Percentiles rank a stretch among this genome's conserved stretches.
Conservation (phyloP, 2,888 invertebrate species). For the Pachydiplax longipennis region DNA sequence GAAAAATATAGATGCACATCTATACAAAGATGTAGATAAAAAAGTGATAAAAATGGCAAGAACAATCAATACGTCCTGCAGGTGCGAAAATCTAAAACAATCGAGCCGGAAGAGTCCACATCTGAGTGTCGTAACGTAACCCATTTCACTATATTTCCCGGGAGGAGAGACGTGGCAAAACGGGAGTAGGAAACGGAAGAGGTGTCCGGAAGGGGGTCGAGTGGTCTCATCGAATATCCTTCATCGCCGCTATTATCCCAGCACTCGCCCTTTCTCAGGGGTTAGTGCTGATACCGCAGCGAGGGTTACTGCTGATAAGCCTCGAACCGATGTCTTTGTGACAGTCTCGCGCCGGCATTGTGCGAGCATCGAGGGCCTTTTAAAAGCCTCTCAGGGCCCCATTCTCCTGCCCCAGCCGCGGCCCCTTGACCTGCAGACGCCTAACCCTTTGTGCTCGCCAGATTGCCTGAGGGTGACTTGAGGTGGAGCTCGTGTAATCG, state of each 20-base stretch:
- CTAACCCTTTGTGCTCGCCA: neutral
- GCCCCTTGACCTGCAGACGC: neutral
- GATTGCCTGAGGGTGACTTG: neutral
- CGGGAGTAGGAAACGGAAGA: neutral
- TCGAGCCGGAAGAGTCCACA: neutral
- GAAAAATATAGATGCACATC: too few species aligned
- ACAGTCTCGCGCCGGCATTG: neutral
- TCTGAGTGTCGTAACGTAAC: neutral
- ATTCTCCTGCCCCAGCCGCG: neutral
- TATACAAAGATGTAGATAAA: too few species aligned
- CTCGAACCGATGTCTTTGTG: neutral
- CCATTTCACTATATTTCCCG: neutral
- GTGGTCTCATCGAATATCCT: neutral
- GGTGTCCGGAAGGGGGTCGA: neutral
- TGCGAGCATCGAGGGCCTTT: neutral
- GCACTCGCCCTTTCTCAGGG: neutral
- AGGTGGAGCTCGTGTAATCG: neutral
- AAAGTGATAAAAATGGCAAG: too few species aligned
- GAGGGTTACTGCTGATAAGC: slow-evolving; percentile 1
- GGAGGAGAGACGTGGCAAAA: neutral
- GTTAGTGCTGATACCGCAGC: neutral
- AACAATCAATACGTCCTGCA: too few species aligned
- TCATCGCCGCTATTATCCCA: neutral
- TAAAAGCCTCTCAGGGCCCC: neutral
- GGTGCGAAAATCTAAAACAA: too few species aligned